These are phyloP conservation scores for Arrhamphus sclerolepis DNA, from an alignment of 2,797 vertebrate species.

Conservation along the genomic window DNA sequence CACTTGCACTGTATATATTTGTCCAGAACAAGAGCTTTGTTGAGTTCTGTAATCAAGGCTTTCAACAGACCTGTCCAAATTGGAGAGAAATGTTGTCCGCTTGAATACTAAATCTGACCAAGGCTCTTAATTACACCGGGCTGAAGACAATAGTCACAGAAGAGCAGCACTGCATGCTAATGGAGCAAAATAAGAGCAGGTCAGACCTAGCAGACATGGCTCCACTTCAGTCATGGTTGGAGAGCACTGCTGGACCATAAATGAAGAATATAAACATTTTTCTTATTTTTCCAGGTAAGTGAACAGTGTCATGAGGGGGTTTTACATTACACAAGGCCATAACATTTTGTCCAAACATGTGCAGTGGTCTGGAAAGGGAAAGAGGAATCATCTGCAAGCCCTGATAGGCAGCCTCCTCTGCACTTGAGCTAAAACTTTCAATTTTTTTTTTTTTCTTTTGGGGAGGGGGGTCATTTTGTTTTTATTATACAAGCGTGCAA, in stretches of 20 bases:
- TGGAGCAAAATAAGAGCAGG: constrained; percentile 18
- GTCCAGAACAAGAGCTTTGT: constrained; percentile 70
- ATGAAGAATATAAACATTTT: constrained; percentile 6
- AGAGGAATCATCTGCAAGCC: constrained; percentile 45
- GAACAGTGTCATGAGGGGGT: constrained; percentile 23
- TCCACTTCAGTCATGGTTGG: constrained; percentile 27
- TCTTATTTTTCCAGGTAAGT: constrained; percentile 7
- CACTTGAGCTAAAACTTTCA: constrained; percentile 42
- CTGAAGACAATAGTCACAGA: constrained; percentile 27
- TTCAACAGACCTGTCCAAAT: constrained; percentile 67
- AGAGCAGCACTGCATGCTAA: neutral
- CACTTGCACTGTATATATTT: constrained; percentile 76
- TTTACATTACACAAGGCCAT: constrained; percentile 16
- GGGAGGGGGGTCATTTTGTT: no score
- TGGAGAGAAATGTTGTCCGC: constrained; percentile 62
- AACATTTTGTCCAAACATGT: constrained; percentile 13
- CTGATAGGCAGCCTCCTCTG: constrained; percentile 43
- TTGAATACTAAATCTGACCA: constrained; percentile 60
- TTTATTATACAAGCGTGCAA: constrained; percentile 40
- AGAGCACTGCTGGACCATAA: constrained; percentile 2
- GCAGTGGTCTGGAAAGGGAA: constrained; percentile 19
- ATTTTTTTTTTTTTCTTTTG: constrained; percentile 37
- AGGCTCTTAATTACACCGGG: constrained; percentile 61
- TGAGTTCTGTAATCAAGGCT: constrained; percentile 67
- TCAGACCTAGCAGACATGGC: constrained; percentile 21